These are phyloP conservation scores for Cephus spinipes DNA, from an alignment of 2,888 invertebrate genomes.

Conservation along the genomic window DNA sequence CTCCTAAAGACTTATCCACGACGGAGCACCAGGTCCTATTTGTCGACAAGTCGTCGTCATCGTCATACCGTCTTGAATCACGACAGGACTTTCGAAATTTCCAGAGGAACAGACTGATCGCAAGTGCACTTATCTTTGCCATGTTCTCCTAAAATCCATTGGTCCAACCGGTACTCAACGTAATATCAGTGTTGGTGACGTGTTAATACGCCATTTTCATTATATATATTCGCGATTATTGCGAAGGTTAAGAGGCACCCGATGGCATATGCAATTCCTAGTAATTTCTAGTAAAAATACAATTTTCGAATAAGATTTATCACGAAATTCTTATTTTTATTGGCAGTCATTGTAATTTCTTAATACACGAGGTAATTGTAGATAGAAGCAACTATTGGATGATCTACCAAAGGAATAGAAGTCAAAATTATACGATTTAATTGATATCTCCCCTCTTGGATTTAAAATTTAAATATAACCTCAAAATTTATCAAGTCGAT, in stretches of 20 bases:
- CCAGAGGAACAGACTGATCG: neutral
- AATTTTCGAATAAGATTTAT: neutral
- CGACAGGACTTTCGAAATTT: constrained; percentile 29
- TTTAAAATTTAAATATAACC: neutral
- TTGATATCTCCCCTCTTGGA: neutral
- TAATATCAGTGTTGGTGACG: constrained; percentile 47
- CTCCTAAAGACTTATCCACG: neutral
- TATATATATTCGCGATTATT: constrained; percentile 1
- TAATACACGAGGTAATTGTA: neutral
- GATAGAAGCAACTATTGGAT: neutral
- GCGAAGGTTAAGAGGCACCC: neutral
- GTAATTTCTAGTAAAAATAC: neutral
- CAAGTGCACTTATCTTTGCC: neutral
- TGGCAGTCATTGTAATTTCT: neutral
- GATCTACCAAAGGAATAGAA: neutral
- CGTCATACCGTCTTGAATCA: neutral
- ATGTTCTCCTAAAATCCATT: neutral
- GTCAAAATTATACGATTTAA: neutral
- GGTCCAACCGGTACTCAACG: neutral
- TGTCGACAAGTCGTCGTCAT: neutral
- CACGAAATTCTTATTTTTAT: neutral
- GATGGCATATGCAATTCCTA: neutral
- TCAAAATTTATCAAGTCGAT: neutral
- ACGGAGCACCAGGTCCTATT: neutral
- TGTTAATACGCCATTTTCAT: constrained; percentile 53